Conservation (phyloP, 1,140 invertebrate species). For the Camponotus floridanus region DNA sequence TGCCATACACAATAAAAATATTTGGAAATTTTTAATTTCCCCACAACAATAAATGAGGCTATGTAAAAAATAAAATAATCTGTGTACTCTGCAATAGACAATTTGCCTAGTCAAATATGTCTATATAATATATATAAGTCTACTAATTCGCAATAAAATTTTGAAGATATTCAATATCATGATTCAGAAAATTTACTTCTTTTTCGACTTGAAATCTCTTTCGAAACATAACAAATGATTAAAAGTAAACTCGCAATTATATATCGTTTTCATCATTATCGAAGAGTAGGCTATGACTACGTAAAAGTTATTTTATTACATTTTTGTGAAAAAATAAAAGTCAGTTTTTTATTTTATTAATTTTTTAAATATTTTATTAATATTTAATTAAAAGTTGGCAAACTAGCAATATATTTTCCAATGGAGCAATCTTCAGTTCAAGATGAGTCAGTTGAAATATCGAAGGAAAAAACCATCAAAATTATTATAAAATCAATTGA, state of each 20-base stretch:
- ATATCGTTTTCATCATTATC: background rate
- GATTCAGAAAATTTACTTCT: constrained; percentile 7
- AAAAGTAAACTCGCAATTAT: constrained; percentile 18
- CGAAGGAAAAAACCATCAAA: constrained; percentile 21
- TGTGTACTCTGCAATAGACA: no score
- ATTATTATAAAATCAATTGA: constrained; percentile 70
- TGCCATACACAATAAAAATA: no score
- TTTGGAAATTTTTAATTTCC: no score
- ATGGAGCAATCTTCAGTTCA: constrained; percentile 42
- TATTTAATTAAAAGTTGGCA: constrained; percentile 10
- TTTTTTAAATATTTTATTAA: background rate
- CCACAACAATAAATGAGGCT: no score
- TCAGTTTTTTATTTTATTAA: background rate
- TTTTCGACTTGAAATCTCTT: background rate
- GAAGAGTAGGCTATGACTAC: no score
- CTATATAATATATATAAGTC: constrained; percentile 1
- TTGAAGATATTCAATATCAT: background rate
- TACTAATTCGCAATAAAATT: constrained; percentile 12
- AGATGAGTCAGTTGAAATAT: background rate
- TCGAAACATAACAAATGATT: background rate
- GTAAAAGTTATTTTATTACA: constrained; percentile 17
- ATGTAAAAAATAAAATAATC: no score
- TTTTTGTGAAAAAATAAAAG: background rate
- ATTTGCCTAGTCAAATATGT: no score
- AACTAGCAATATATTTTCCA: background rate